Conservation (phyloP, 2,113 vertebrate species). For the Actenoides hombroni region DNA sequence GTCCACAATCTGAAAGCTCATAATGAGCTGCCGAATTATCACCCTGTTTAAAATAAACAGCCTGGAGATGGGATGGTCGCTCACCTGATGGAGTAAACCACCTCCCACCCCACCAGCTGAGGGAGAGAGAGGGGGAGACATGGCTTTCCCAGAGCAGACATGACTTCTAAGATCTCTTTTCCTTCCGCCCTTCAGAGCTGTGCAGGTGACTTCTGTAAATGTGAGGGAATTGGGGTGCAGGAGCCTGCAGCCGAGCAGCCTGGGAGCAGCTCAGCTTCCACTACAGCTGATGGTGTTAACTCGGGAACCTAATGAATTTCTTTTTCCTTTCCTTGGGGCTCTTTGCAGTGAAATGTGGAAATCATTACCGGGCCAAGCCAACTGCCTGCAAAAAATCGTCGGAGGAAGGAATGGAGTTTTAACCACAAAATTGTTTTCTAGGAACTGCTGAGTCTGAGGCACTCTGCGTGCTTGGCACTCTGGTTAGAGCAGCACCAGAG, state of each 20-base stretch:
- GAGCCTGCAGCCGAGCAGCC: not conserved
- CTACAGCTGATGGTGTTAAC: accelerated
- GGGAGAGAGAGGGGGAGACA: not conserved
- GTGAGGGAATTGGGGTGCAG: accelerated
- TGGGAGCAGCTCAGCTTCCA: not conserved
- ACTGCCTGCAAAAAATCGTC: not conserved
- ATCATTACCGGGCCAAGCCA: not conserved
- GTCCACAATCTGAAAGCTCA: not conserved
- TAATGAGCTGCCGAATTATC: not conserved
- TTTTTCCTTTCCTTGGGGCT: accelerated
- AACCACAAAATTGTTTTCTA: not conserved
- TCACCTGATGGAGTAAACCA: not conserved
- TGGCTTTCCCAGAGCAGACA: not conserved
- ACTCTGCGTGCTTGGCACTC: not conserved
- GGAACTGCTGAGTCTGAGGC: not conserved
- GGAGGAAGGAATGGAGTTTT: not conserved
- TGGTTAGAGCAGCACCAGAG: not conserved
- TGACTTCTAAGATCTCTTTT: not conserved
- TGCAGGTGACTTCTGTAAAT: not conserved
- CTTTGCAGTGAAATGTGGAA: not conserved
- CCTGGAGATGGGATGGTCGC: accelerated
- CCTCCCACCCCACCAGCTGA: not conserved
- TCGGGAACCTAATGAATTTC: not conserved
- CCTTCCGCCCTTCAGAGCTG: not conserved
- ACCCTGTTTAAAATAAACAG: not conserved